These are phyloP conservation scores for Pseudanteris insignis DNA, from an alignment of 2,888 invertebrate species.

Conservation along the genomic window DNA sequence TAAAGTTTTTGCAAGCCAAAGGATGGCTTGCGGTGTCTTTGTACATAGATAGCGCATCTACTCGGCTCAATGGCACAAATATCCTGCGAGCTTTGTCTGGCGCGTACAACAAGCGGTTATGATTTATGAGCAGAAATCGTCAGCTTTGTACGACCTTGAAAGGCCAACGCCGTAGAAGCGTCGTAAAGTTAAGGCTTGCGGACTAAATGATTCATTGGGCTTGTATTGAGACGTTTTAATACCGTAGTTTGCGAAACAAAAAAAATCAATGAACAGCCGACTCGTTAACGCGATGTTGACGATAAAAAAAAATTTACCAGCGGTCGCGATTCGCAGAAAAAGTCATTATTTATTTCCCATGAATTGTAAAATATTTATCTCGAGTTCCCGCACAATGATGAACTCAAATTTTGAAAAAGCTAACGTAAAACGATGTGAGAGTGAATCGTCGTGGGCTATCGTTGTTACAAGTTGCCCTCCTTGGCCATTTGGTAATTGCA, in stretches of 20 bases:
- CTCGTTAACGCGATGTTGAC: neutral
- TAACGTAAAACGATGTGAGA: slow-evolving; percentile 28
- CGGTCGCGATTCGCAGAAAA: neutral
- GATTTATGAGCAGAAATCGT: slow-evolving; percentile 58
- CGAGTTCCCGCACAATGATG: neutral
- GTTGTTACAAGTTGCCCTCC: slow-evolving; percentile 44
- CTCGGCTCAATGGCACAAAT: slow-evolving; percentile 54
- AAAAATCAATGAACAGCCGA: slow-evolving; percentile 5
- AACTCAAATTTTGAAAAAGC: slow-evolving; percentile 20
- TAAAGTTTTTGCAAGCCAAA: slow-evolving; percentile 45
- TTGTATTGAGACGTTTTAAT: slow-evolving; percentile 12
- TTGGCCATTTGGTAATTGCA: slow-evolving; percentile 45
- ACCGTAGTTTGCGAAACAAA: slow-evolving; percentile 2
- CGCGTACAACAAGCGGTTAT: slow-evolving; percentile 50
- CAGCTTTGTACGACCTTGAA: slow-evolving; percentile 51
- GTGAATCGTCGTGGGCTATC: slow-evolving; percentile 34
- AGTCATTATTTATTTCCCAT: neutral
- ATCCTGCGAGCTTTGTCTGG: slow-evolving; percentile 51
- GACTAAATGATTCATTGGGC: slow-evolving; percentile 47
- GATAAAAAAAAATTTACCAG: neutral
- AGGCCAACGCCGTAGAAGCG: neutral
- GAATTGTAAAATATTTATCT: slow-evolving; percentile 13
- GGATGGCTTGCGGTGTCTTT: slow-evolving; percentile 44
- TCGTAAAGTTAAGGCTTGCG: slow-evolving; percentile 35
- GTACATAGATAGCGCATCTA: slow-evolving; percentile 47